phyloP scores from a whole-genome alignment of 2,888 invertebrate species.

The Rhogogaster chlorosoma region DNA sequence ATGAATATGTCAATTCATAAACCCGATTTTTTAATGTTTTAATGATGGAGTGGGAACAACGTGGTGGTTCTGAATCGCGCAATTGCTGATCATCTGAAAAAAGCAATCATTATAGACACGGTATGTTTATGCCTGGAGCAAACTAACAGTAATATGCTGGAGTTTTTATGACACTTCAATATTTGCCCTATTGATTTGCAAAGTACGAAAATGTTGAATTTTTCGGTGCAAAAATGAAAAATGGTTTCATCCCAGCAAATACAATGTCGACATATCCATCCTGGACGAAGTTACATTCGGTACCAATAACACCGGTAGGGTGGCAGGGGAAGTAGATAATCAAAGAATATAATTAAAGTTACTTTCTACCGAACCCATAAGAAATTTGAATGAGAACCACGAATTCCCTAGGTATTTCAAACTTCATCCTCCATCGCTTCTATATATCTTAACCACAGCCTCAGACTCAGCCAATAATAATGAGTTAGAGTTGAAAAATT shows the following conservation, averaged over 20 bases:
- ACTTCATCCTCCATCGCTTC: background rate
- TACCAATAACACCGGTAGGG: background rate
- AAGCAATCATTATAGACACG: background rate
- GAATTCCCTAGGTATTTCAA: constrained; percentile 19
- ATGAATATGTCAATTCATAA: background rate
- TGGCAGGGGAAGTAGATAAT: background rate
- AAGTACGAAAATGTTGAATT: background rate
- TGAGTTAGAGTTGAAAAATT: background rate
- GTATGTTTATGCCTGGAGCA: background rate
- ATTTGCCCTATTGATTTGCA: background rate
- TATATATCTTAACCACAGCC: background rate
- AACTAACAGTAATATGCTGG: background rate
- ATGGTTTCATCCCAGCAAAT: background rate
- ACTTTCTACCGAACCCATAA: background rate
- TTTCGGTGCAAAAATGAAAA: background rate
- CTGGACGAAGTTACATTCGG: background rate
- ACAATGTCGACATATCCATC: background rate
- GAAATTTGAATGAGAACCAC: constrained; percentile 6
- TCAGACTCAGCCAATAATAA: background rate
- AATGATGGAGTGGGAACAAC: background rate
- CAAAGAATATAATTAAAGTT: constrained; percentile 31
- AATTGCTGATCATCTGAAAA: background rate
- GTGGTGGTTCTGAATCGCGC: background rate
- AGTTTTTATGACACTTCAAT: background rate
- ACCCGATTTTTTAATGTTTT: background rate